A percentile compares a stretch with the other conserved stretches of the same genome.
Evolutionary conservation across 2,888 invertebrate species (phyloP).

Genomic region (Yponomeuta plumbellus): DNA sequence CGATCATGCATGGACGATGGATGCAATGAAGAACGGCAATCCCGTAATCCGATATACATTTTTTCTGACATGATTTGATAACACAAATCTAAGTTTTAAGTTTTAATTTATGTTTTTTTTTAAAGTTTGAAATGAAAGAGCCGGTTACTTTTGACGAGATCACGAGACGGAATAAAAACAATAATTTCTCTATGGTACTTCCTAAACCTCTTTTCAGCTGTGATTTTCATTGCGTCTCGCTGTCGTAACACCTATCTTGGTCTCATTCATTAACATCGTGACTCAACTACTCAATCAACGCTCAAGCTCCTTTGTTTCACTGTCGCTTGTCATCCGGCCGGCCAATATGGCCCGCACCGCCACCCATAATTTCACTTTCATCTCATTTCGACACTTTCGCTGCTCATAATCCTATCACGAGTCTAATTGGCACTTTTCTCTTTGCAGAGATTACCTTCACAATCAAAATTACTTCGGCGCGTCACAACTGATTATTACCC

Average conservation of each 20-base stretch:
- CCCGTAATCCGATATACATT: too few relatives aligned
- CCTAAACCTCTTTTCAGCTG: neutral
- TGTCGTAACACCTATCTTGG: slow-evolving; percentile 13
- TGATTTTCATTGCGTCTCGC: neutral
- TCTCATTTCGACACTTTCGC: slow-evolving; percentile 33
- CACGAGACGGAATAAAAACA: too few relatives aligned
- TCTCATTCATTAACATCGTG: neutral
- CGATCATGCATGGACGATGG: too few relatives aligned
- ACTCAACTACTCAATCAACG: too few relatives aligned
- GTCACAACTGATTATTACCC: slow-evolving; percentile 14
- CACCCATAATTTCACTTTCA: slow-evolving; percentile 48
- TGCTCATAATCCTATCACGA: slow-evolving; percentile 29
- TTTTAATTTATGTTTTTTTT: too few relatives aligned
- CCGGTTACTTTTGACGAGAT: too few relatives aligned
- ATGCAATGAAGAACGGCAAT: too few relatives aligned
- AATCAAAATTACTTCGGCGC: slow-evolving; percentile 34
- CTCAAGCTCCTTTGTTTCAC: slow-evolving; percentile 3
- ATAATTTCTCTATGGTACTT: neutral
- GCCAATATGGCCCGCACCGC: slow-evolving; percentile 15
- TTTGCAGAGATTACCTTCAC: slow-evolving; percentile 49
- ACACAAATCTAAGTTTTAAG: too few relatives aligned
- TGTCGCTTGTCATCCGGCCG: slow-evolving; percentile 12
- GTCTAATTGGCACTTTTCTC: slow-evolving; percentile 55
- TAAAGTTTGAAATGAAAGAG: too few relatives aligned
- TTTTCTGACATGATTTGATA: too few relatives aligned